Conservation (phyloP, 2,113 vertebrate genomes). For the Furnarius figulus region DNA sequence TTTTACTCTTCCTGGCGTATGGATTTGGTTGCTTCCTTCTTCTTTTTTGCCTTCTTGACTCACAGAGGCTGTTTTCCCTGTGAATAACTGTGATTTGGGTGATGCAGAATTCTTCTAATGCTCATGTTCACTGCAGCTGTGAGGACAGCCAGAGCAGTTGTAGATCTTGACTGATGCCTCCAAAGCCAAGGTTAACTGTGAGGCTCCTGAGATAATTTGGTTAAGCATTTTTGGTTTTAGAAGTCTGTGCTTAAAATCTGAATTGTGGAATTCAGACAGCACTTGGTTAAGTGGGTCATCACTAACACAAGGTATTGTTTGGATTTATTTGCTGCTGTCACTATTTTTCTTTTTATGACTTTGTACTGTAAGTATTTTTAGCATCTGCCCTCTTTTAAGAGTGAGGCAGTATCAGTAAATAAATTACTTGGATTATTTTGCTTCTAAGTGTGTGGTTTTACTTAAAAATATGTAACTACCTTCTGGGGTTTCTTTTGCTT, state of each 20-base stretch:
- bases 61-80: not conserved
- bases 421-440: not conserved
- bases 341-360: conserved; percentile 7
- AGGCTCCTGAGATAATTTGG: not conserved
- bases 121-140: not conserved
- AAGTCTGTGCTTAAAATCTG: not conserved
- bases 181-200: not conserved
- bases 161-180: not conserved
- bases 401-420: not conserved
- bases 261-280: not conserved
- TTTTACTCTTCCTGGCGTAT: not conserved
- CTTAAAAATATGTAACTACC: not conserved
- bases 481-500: not conserved
- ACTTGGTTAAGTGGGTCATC: not conserved
- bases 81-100: not conserved
- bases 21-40: not conserved
- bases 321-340: conserved; percentile 24
- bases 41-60: not conserved
- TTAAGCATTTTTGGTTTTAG: not conserved
- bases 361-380: conserved; percentile 10
- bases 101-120: not conserved
- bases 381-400: not conserved
- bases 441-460: not conserved
- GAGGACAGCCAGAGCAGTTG: not conserved
- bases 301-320: not conserved